Conservation (phyloP, 2,113 vertebrate genomes). For the Stegastes partitus region DNA sequence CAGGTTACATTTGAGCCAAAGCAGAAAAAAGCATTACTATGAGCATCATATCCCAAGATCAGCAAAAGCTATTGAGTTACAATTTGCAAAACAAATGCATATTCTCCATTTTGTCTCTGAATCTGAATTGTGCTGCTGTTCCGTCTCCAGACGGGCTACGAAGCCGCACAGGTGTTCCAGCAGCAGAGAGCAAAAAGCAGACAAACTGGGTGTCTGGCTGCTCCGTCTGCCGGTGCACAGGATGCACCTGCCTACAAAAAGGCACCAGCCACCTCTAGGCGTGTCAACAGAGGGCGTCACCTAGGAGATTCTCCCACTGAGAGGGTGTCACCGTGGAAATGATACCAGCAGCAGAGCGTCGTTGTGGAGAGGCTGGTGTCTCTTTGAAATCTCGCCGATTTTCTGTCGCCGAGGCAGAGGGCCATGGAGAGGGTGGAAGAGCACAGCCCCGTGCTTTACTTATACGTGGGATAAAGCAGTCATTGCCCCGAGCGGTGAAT, state of each 20-base stretch:
- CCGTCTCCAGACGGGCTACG: background rate
- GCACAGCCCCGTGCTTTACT: constrained; percentile 9
- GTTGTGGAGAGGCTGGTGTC: constrained; percentile 43
- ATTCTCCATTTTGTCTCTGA: constrained; percentile 12
- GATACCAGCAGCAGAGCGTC: constrained; percentile 52
- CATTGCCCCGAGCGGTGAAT: constrained; percentile 38
- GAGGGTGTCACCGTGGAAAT: constrained; percentile 76
- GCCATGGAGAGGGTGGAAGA: constrained; percentile 13
- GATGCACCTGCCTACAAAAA: constrained; percentile 77
- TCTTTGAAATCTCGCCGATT: constrained; percentile 29
- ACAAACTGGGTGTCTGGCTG: constrained; percentile 12
- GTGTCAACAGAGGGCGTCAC: constrained; percentile 75
- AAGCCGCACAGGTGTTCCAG: constrained; percentile 34
- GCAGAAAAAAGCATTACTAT: background rate
- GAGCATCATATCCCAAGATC: constrained; percentile 6
- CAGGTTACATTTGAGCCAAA: constrained; percentile 25
- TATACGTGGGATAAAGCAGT: constrained; percentile 32
- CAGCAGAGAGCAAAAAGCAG: constrained; percentile 23
- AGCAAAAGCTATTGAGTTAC: background rate
- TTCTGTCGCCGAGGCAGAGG: constrained; percentile 17
- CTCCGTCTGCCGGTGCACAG: constrained; percentile 57
- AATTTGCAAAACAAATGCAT: constrained; percentile 30
- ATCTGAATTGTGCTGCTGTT: constrained; percentile 34
- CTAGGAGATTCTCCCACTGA: constrained; percentile 79
- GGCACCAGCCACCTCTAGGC: constrained; percentile 67